Percentiles rank a stretch among this genome's conserved stretches.
Evolutionary conservation across 2,888 invertebrate genomes (phyloP).

Genomic region (Athalia cordata): DNA sequence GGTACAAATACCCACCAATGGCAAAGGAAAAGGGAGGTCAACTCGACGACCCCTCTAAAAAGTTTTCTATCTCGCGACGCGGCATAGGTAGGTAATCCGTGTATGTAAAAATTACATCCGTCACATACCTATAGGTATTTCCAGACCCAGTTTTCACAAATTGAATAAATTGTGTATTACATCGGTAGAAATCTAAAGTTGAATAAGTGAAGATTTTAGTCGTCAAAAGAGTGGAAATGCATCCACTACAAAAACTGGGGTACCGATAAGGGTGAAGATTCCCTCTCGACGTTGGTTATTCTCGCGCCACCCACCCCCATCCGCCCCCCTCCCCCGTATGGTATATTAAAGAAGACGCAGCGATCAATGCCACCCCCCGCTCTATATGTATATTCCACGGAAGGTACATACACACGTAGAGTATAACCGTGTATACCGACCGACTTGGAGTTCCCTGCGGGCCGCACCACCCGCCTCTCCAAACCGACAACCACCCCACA

Average conservation of each 20-base stretch:
- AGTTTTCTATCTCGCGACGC: no score
- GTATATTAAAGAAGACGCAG: slow-evolving; percentile 33
- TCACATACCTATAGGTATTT: background rate
- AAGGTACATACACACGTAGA: background rate
- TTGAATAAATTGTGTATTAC: background rate
- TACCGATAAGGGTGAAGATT: background rate
- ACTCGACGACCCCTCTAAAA: background rate
- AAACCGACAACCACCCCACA: background rate
- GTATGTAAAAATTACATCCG: no score
- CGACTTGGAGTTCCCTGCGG: background rate
- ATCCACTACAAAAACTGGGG: background rate
- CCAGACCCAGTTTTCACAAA: background rate
- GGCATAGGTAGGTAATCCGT: no score
- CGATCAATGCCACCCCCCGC: slow-evolving; percentile 38
- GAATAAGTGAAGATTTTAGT: background rate
- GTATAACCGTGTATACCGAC: slow-evolving; percentile 24
- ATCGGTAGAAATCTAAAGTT: background rate
- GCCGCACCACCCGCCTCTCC: background rate
- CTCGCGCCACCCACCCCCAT: background rate
- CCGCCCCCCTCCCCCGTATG: slow-evolving; percentile 2
- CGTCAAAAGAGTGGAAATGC: no score
- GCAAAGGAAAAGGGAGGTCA: background rate
- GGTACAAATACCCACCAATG: no score
- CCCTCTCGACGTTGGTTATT: slow-evolving; percentile 30
- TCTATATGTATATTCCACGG: slow-evolving; percentile 19